Percentiles rank a stretch among this genome's conserved stretches.
These are phyloP conservation scores for Apis dorsata DNA, from an alignment of 1,140 invertebrate genomes.

Conservation along the genomic window DNA sequence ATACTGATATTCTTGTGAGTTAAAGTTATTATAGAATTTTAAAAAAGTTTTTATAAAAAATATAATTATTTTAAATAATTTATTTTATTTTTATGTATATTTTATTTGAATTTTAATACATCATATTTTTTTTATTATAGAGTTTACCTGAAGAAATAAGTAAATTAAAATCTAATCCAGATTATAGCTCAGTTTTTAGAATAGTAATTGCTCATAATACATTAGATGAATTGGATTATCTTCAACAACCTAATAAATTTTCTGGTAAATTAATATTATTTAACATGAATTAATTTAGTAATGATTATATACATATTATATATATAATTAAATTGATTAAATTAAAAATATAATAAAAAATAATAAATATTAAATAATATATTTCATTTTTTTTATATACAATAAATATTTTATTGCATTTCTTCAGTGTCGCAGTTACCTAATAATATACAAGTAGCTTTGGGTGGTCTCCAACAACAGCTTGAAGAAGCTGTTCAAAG, in stretches of 20 bases:
- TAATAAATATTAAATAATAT: not conserved
- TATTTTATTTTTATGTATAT: not conserved
- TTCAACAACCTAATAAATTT: slow-evolving; percentile 72
- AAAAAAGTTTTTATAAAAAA: not conserved
- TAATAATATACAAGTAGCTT: slow-evolving; percentile 69
- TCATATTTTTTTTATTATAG: slow-evolving; percentile 60
- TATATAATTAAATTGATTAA: slow-evolving; percentile 2
- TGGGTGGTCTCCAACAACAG: slow-evolving; percentile 79
- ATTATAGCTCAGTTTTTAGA: slow-evolving; percentile 76
- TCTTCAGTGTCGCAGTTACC: slow-evolving; percentile 72
- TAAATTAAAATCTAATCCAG: slow-evolving; percentile 70
- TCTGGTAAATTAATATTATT: slow-evolving; percentile 66
- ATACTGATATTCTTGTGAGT: slow-evolving; percentile 78
- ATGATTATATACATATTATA: not conserved
- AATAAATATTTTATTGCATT: slow-evolving; percentile 28
- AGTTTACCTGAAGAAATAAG: slow-evolving; percentile 72
- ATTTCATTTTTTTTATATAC: not conserved
- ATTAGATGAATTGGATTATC: slow-evolving; percentile 67
- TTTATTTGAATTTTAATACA: not conserved
- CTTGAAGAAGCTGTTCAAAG: slow-evolving; percentile 78
- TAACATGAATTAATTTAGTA: too few species aligned
- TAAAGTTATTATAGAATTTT: not conserved
- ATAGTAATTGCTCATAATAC: slow-evolving; percentile 73
- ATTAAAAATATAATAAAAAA: not conserved
- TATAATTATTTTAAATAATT: not conserved